Evolutionary conservation across 2,113 vertebrate genomes (phyloP), one percentile per base, ranked within the genome.

Genomic region (Nansenia antarctica): DNA sequence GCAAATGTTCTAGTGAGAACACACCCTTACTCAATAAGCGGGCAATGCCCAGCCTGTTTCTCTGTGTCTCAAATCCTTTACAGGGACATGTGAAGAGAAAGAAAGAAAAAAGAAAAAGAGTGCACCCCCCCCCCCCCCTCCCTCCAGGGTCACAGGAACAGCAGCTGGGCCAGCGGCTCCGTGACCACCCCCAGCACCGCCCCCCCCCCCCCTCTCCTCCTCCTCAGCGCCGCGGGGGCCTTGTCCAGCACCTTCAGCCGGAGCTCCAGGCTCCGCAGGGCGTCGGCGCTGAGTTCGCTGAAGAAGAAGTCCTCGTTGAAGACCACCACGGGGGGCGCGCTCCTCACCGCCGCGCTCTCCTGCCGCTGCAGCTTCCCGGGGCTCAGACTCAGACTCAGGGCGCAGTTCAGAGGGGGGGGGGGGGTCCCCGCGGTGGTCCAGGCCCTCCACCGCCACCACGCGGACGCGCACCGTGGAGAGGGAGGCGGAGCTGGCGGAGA

Each of bases 261-360:
- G 39, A 93, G 84, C 42, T 87, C 69, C 69, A 90, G 74, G 9
- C 70, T 71, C 54, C 27, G n/a, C 45, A 93, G 65, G 35, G 74
- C 76, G 7, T 82, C 71, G 2, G 62, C 74, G n/a, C 66, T 80
- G 45, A 89, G 86, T 34, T 86, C 83, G 6, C 82, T 89, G 62
- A 92, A 93, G 80, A 86, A 92, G 79, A 93, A 93, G 49, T 92
- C 91, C 73, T 93, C 90, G 66, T 92, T 91, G 58, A 93, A 92
- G n/a, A n/a, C n/a, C n/a, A n/a, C n/a, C 62, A 90, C 82, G 1
- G 85, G 90, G 53, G 67, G 74, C 20, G 68, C 62, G 74, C 88
- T 89, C 73, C 73, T 87, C 79, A 91, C 84, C 75, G 73, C 87
- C 72, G 91, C 76, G 6, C 90, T 91, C 70, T 87, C 62, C 78